Evolutionary conservation across 2,888 invertebrate species (phyloP).

Genomic region (Dusona sp.): DNA sequence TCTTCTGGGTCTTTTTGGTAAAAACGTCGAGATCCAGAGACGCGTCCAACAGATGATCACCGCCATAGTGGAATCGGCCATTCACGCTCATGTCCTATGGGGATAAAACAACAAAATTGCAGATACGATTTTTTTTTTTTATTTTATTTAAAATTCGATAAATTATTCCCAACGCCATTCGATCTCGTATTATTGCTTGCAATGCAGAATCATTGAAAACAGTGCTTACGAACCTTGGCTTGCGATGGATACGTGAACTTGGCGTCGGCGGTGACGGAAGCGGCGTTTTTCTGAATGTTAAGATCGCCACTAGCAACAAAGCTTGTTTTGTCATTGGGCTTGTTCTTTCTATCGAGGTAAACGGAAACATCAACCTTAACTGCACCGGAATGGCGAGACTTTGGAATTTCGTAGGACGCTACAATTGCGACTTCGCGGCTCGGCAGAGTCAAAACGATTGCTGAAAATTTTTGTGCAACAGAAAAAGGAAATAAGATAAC

Average conservation of each 20-base stretch:
- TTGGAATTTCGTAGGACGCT: slow-evolving; percentile 82
- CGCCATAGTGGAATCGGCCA: slow-evolving; percentile 84
- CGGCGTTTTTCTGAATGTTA: slow-evolving; percentile 84
- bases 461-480: slow-evolving; percentile 77
- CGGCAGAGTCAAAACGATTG: slow-evolving; percentile 88
- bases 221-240: slow-evolving; percentile 85
- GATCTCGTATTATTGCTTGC: neutral
- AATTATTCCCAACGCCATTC: neutral
- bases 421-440: slow-evolving; percentile 89
- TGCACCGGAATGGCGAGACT: slow-evolving; percentile 85
- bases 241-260: slow-evolving; percentile 90
- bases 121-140: neutral
- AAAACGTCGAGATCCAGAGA: slow-evolving; percentile 87
- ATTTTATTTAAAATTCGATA: neutral
- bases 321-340: slow-evolving; percentile 89
- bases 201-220: neutral
- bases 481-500: neutral
- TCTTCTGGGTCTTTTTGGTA: slow-evolving; percentile 86
- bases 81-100: slow-evolving; percentile 85
- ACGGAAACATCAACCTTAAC: slow-evolving; percentile 88
- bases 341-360: slow-evolving; percentile 90
- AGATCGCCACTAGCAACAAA: slow-evolving; percentile 86
- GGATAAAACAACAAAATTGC: neutral
- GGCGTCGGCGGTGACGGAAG: slow-evolving; percentile 86
- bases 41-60: slow-evolving; percentile 81